Evolutionary conservation across 1,140 invertebrate species (phyloP), one percentile per base, ranked within the genome.

Genomic region (Lepidurus arcticus): DNA sequence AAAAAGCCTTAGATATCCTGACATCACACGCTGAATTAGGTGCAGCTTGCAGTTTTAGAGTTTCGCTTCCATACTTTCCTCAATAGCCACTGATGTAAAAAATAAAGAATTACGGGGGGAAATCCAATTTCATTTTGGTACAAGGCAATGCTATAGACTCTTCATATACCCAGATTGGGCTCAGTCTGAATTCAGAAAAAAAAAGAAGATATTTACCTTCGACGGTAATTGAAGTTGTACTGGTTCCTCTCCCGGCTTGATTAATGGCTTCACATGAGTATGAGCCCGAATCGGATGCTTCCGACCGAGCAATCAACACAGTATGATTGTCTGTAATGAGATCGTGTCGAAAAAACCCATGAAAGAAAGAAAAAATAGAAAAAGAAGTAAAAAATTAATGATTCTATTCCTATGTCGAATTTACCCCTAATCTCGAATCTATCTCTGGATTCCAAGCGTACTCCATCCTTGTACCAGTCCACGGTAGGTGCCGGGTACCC

Each of bases 221-320:
- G 47, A 94, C 90, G 81, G 80, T 86, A 81, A 95, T 89, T 73
- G 87, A 85, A 8, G 91, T 85, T 44, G 88, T 87, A 82, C 89
- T 89, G 34, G 86, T 87, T 76, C 88, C 86, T 42, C 87, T 88
- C 42, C 88, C 90, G 83, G 90, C 91, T 0, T 87, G 84, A 85
- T 96, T 95, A 45, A 85, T 83, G 4, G 93, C 94, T 81, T 91
- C 89, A 83, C 94, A 96, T 65, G 88, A 88, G 83, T 97, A 97
- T 76, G 85, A 85, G 24, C 93, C 94, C 21, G 91, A 89, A 83
- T 96, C 94, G 34, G 86, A 87, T 24, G 85, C 82, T 21, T 86
- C 89, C 6, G 91, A 88, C 78, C 89, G 85, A 10, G 84, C 83
- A 76, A 96, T 90, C 0, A 88, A 86, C 79, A 96, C 84, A 4